Base-by-base conservation (phyloP, 2,113 vertebrate genomes). In the Platysteira castanea region DNA sequence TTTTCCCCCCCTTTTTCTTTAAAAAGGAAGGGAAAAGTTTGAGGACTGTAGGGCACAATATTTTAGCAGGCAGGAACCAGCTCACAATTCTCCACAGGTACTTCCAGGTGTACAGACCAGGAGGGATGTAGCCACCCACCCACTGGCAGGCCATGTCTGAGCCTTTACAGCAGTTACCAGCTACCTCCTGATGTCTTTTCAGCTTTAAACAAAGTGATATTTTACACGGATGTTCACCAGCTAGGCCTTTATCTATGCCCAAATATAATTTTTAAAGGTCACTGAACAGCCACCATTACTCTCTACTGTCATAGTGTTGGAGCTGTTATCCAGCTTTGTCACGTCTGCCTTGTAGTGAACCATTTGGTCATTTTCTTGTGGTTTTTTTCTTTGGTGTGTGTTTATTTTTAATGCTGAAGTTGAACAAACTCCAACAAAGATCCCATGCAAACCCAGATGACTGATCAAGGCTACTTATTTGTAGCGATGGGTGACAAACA, bases 61-160 rank as follows among this genome's bases (percentile, higher is more conserved):
- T 23, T n/a, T 49, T 54, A 46, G 31, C n/a, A 28, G 50, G 54
- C 20, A 56, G 44, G 28, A 95, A 17, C 3, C 56, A 71, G 56
- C 33, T 53, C 21, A 20, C 0, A 0, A 47, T 12, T 71, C 60
- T 41, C 33, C 13, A 6, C 2, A 3, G 11, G 41, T 15, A 61
- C 14, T 18, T 78, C 12, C 33, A 5, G 1, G 18, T 27, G 6
- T 73, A 35, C 37, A 50, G 73, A 28, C 2, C 2, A 0, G 33
- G 15, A 22, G 14, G 13, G 41, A 33, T 1, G 1, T 3, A 52
- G 46, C 20, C 17, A 42, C 13, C 33, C 28, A 41, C 0, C 2
- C 7, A 10, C 4, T 8, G 22, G 37, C 42, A 80, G 30, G 9
- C 27, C 9, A 5, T 10, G 22, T 35, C 33, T 70, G 71, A 90